phyloP scores from a whole-genome alignment of 2,888 invertebrate species.

The Molorchus minor region DNA sequence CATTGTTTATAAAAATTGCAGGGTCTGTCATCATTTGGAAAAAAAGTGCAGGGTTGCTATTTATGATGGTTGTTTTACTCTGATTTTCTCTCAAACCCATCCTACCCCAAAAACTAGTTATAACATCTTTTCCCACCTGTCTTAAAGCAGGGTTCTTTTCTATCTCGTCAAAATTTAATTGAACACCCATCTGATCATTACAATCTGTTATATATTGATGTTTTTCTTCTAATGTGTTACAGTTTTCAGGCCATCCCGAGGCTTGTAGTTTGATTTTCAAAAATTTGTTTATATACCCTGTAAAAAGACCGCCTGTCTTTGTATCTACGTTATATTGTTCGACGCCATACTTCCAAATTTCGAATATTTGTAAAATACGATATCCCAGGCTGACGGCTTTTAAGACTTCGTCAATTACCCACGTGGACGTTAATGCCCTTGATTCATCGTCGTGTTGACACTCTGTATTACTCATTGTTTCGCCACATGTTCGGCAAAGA shows the following conservation, averaged over 20 bases:
- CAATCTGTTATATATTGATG: conserved; percentile 32
- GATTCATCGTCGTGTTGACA: conserved; percentile 34
- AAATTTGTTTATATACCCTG: conserved; percentile 46
- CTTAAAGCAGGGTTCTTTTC: conserved; percentile 32
- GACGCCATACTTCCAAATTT: conserved; percentile 53
- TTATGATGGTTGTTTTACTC: conserved; percentile 22
- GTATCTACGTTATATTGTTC: conserved; percentile 37
- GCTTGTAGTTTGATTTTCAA: conserved; percentile 45
- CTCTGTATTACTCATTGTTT: conserved; percentile 36
- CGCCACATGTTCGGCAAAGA: conserved; percentile 50
- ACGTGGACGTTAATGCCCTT: conserved; percentile 39
- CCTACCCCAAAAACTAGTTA: conserved; percentile 34
- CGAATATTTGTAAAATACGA: conserved; percentile 45
- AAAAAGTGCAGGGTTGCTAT: background rate
- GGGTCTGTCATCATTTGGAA: background rate
- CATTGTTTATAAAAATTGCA: conserved; percentile 6
- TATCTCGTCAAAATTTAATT: conserved; percentile 16
- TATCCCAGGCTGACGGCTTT: conserved; percentile 51
- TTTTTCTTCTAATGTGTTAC: conserved; percentile 27
- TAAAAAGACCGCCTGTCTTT: conserved; percentile 45
- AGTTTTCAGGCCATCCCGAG: conserved; percentile 40
- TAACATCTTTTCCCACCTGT: conserved; percentile 29
- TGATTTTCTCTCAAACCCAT: conserved; percentile 33
- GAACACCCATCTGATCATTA: conserved; percentile 29
- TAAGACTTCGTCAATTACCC: conserved; percentile 51